These are phyloP conservation scores for Oreochromis mossambicus DNA, from an alignment of 2,797 vertebrate species.

Conservation along the genomic window DNA sequence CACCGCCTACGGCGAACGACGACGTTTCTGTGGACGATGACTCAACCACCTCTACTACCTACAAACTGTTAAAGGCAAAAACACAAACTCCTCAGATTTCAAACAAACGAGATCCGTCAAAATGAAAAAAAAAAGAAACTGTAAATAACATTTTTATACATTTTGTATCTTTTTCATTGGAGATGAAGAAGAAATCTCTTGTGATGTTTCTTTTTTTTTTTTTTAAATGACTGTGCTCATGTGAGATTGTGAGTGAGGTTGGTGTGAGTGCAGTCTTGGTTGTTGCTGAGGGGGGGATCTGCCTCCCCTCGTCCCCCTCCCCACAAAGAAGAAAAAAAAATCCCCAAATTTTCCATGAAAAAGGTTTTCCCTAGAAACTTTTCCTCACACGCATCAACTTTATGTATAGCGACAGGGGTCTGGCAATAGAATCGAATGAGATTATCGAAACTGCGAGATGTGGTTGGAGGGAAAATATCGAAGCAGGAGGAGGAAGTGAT, in stretches of 20 bases:
- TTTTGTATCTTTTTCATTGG: slow-evolving; percentile 99
- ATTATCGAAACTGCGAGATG: slow-evolving; percentile 34
- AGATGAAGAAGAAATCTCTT: slow-evolving; percentile 89
- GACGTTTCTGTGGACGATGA: slow-evolving; percentile 9
- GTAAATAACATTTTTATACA: slow-evolving; percentile 93
- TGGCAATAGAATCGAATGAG: slow-evolving; percentile 58
- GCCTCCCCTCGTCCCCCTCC: not conserved
- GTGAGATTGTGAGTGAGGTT: slow-evolving; percentile 63
- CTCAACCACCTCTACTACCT: slow-evolving; percentile 57
- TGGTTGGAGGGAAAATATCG: slow-evolving; percentile 37
- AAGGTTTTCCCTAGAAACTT: slow-evolving; percentile 32
- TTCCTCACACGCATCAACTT: slow-evolving; percentile 39
- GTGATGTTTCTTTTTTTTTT: slow-evolving; percentile 77
- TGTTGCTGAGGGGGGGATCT: slow-evolving; percentile 43
- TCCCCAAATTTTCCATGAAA: slow-evolving; percentile 32
- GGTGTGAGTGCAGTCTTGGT: slow-evolving; percentile 50
- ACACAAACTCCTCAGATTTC: slow-evolving; percentile 52
- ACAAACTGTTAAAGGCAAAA: slow-evolving; percentile 37
- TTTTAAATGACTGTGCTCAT: slow-evolving; percentile 57
- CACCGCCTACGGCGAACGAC: not conserved
- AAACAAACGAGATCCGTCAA: slow-evolving; percentile 19
- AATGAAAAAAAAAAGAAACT: slow-evolving; percentile 44
- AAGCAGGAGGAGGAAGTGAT: slow-evolving; percentile 42
- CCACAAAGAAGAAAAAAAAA: slow-evolving; percentile 1
- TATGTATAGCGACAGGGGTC: slow-evolving; percentile 52